phyloP scores from a whole-genome alignment of 2,888 invertebrate genomes.

The Drepanosiphum platanoidis region DNA sequence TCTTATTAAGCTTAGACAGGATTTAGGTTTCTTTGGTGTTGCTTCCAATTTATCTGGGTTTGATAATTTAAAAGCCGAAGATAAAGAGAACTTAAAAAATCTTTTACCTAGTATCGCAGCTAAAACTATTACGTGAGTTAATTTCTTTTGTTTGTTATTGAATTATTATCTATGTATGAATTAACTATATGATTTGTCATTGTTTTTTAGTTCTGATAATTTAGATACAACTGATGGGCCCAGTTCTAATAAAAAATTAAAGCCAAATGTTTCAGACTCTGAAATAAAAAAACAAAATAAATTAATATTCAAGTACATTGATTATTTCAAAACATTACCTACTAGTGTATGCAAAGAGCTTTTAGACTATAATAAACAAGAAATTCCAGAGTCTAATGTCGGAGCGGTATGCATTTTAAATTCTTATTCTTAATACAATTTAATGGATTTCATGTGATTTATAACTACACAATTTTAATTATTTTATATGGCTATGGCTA shows the following conservation, averaged over 20 bases:
- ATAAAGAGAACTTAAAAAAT: conserved; percentile 74
- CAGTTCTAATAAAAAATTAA: conserved; percentile 75
- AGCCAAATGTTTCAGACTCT: conserved; percentile 69
- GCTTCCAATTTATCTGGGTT: conserved; percentile 84
- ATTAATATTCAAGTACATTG: conserved; percentile 75
- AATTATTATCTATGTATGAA: not conserved
- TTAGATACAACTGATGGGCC: conserved; percentile 70
- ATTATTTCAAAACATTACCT: conserved; percentile 72
- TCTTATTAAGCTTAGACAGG: conserved; percentile 80
- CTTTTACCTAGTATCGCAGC: conserved; percentile 71
- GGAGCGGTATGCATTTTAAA: conserved; percentile 24
- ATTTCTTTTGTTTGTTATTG: not conserved
- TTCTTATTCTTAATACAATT: not conserved
- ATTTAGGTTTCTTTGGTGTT: conserved; percentile 78
- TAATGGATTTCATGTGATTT: not conserved
- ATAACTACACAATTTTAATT: not conserved
- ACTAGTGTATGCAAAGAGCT: conserved; percentile 75
- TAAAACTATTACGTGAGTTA: conserved; percentile 67
- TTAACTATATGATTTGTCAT: conserved; percentile 65
- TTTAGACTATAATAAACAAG: conserved; percentile 79
- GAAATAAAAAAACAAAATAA: conserved; percentile 78
- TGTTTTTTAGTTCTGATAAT: conserved; percentile 65
- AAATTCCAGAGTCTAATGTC: conserved; percentile 69
- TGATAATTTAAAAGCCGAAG: conserved; percentile 76
- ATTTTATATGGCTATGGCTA: too few relatives aligned